Base-by-base conservation (phyloP, 2,797 vertebrate genomes). In the Limnodromus scolopaceus region DNA sequence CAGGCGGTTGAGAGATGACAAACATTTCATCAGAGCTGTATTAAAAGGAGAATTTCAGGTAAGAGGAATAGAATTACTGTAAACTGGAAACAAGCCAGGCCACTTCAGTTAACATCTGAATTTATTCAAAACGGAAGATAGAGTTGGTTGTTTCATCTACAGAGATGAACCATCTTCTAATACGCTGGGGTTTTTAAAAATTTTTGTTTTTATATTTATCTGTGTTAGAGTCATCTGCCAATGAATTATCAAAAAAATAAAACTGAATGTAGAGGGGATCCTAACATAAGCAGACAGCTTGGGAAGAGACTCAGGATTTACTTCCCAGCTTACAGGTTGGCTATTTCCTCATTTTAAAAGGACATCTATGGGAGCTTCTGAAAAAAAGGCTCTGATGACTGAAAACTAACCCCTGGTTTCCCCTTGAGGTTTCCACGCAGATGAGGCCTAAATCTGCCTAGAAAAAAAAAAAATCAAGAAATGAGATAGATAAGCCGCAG, bases 101-200 rank as follows among this genome's bases (percentile, higher is more conserved):
- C 66, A 61, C 83, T 80, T 84, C 77, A 92, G 53, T 30, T 85
- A 83, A 87, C 77, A 93, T 57, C 71, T 89, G 51, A 78, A 51
- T 92, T 63, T 96, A 93, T 82, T 96, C 91, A 93, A 82, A 96
- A 87, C 6, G 19, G 79, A 83, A 96, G 60, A 30, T 71, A 89
- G 89, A 89, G 75, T 53, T 89, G 87, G 41, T 71, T 91, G 57
- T 71, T 95, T 92, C 83, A 77, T 65, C 45, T 91, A 81, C 71
- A 54, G 92, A 96, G 30, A 96, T 92, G 84, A 96, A 24, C 49
- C 80, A 61, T 39, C 82, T 68, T 75, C 36, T 45, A 68, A 27
- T 19, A 60, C 0, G 0, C 14, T 53, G 11, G 17, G 10, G 9
- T 57, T 58, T 45, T 55, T 28, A 36, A 4, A 3, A 51, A 4